These are phyloP conservation scores for Orientallactaga sibirica DNA, from an alignment of 2,797 vertebrate genomes.

Conservation along the genomic window DNA sequence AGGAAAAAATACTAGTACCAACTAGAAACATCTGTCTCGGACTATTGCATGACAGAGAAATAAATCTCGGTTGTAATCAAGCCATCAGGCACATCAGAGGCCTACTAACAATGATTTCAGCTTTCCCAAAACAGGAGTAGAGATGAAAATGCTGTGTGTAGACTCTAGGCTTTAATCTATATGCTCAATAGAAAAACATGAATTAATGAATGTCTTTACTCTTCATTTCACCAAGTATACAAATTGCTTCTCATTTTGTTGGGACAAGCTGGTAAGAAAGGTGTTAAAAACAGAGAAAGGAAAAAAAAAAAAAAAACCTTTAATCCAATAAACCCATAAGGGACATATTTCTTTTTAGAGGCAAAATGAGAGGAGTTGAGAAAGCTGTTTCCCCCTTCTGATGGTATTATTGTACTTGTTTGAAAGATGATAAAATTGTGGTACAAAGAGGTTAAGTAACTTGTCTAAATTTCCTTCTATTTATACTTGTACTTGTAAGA, in stretches of 20 bases:
- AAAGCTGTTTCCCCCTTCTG: not conserved
- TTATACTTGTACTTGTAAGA: slow-evolving; percentile 69
- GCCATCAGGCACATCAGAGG: not conserved
- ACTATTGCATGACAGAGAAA: not conserved
- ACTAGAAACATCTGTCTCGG: not conserved
- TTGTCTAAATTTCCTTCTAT: slow-evolving; percentile 66
- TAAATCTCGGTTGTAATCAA: not conserved
- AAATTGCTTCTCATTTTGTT: not conserved
- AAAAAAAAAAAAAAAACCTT: not conserved
- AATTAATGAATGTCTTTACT: not conserved
- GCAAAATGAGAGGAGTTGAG: slow-evolving; percentile 12
- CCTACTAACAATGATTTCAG: not conserved
- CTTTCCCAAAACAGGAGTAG: not conserved
- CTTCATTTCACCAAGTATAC: not conserved
- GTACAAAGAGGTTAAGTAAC: slow-evolving; percentile 69
- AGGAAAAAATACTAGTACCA: not conserved
- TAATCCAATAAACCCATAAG: not conserved
- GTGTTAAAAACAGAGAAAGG: not conserved
- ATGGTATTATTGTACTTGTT: slow-evolving; percentile 61
- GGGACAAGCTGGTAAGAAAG: not conserved
- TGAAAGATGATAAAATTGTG: slow-evolving; percentile 70
- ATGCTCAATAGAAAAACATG: not conserved
- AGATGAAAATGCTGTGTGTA: not conserved
- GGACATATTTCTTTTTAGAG: slow-evolving; percentile 38
- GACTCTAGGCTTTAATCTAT: not conserved